Evolutionary conservation across 2,888 invertebrate genomes (phyloP).

Genomic region (Chalcis sispes): DNA sequence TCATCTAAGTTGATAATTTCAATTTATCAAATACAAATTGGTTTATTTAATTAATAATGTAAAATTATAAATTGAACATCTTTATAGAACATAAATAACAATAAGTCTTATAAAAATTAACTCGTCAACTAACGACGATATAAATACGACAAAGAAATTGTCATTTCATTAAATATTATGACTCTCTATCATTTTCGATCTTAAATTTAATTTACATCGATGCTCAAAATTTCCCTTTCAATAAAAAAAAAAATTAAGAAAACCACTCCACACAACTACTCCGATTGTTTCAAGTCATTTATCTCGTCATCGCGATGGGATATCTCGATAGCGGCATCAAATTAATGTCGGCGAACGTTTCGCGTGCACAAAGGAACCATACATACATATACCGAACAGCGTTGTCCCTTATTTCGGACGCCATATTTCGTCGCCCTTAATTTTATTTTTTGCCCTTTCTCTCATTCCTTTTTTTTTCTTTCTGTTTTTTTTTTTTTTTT

Average conservation of each 20-base stretch:
- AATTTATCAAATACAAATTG: too few relatives aligned
- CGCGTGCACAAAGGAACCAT: slow-evolving; percentile 3
- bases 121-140: too few relatives aligned
- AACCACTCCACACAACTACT: too few relatives aligned
- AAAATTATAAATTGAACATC: too few relatives aligned
- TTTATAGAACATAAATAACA: too few relatives aligned
- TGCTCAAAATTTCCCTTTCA: neutral
- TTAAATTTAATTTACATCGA: neutral
- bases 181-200: neutral
- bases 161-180: slow-evolving; percentile 18
- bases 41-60: too few relatives aligned
- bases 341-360: slow-evolving; percentile 18
- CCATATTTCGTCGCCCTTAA: slow-evolving; percentile 69
- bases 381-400: neutral
- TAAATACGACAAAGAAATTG: too few relatives aligned
- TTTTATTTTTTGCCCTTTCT: slow-evolving; percentile 60
- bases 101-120: too few relatives aligned
- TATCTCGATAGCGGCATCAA: slow-evolving; percentile 29
- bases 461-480: slow-evolving; percentile 6
- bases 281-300: slow-evolving; percentile 35
- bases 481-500: neutral
- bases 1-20: too few relatives aligned
- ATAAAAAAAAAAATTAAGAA: neutral
- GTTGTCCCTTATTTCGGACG: slow-evolving; percentile 50
- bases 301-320: slow-evolving; percentile 43